phyloP scores from a whole-genome alignment of 2,888 invertebrate genomes.

The Uropetala carovei region DNA sequence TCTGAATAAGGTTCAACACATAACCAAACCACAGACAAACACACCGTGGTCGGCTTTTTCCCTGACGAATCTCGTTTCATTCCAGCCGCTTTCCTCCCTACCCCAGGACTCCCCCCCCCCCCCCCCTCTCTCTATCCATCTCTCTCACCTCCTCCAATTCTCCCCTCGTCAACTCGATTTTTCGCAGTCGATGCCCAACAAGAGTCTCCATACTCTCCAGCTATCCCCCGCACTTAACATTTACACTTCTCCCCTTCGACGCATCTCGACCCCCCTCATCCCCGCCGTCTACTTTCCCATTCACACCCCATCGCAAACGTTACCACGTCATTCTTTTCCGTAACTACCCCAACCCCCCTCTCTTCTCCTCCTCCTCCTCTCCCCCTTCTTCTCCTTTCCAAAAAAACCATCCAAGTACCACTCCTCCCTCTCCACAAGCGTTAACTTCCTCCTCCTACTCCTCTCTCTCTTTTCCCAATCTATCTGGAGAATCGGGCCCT shows the following conservation, averaged over 20 bases:
- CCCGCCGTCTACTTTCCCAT: neutral
- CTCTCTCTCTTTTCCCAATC: neutral
- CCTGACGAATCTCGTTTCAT: too few relatives aligned
- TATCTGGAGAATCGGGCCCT: neutral
- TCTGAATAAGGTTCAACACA: too few relatives aligned
- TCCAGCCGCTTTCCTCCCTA: too few relatives aligned
- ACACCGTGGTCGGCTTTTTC: too few relatives aligned
- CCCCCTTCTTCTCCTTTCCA: too few relatives aligned
- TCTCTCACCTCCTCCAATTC: neutral
- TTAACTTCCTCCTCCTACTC: neutral
- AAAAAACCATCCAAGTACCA: neutral
- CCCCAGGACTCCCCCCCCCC: too few relatives aligned
- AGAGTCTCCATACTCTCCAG: neutral
- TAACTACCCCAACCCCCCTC: neutral
- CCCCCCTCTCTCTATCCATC: too few relatives aligned
- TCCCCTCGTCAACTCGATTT: neutral
- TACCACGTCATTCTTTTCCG: neutral
- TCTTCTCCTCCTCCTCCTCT: too few relatives aligned
- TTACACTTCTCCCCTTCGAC: neutral
- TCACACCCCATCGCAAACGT: neutral
- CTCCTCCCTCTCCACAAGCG: neutral
- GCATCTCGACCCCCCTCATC: neutral
- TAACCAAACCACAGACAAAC: too few relatives aligned
- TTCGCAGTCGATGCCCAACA: neutral
- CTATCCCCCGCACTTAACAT: neutral